phyloP scores from a whole-genome alignment of 2,888 invertebrate species.

The Habroteleia sp. region DNA sequence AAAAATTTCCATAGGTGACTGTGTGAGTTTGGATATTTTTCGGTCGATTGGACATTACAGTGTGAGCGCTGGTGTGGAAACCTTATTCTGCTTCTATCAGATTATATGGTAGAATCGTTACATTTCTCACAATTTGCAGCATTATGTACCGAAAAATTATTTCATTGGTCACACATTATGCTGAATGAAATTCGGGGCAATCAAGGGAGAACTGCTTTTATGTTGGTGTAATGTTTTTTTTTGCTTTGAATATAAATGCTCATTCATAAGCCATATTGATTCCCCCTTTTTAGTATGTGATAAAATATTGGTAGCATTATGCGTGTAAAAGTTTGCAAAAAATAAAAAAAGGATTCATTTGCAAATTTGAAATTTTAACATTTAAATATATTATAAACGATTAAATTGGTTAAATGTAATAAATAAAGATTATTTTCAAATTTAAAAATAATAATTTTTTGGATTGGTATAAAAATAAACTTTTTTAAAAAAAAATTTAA shows the following conservation, averaged over 20 bases:
- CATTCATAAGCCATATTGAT: slow-evolving; percentile 23
- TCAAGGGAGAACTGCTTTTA: slow-evolving; percentile 16
- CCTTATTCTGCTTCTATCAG: slow-evolving; percentile 69
- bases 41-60: slow-evolving; percentile 76
- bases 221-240: slow-evolving; percentile 19
- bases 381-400: too few species aligned
- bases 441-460: too few species aligned
- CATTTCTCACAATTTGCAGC: slow-evolving; percentile 58
- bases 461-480: too few species aligned
- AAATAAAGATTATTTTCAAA: too few species aligned
- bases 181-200: slow-evolving; percentile 26
- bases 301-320: too few species aligned
- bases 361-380: too few species aligned
- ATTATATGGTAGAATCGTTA: slow-evolving; percentile 55
- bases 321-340: too few species aligned
- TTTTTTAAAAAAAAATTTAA: too few species aligned
- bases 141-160: slow-evolving; percentile 61
- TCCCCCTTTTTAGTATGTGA: too few species aligned
- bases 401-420: too few species aligned
- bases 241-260: slow-evolving; percentile 29
- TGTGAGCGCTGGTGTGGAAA: slow-evolving; percentile 73
- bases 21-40: slow-evolving; percentile 76
- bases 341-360: too few species aligned
- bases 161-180: slow-evolving; percentile 43
- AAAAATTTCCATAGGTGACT: slow-evolving; percentile 74